Conservation (phyloP, 1,140 invertebrate species). For the Aporrectodea caliginosa region DNA sequence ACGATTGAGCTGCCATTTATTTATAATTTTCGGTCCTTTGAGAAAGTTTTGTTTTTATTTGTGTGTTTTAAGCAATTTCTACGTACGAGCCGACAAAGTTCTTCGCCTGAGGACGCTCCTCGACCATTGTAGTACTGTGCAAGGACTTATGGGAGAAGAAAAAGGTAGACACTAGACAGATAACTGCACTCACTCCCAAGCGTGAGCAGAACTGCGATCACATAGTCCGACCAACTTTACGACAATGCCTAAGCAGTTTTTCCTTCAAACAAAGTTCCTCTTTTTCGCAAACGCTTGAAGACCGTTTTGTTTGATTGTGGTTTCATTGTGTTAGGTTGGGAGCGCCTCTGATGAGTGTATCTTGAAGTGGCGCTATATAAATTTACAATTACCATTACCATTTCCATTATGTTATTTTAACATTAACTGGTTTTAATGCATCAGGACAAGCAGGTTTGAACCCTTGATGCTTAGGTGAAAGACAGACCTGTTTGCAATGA, state of each 20-base stretch:
- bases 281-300: neutral
- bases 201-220: too few relatives aligned
- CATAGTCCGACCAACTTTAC: too few relatives aligned
- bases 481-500: too few relatives aligned
- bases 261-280: neutral
- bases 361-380: too few relatives aligned
- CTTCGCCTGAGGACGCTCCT: slow-evolving; percentile 86
- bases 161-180: slow-evolving; percentile 69
- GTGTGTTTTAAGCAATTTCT: slow-evolving; percentile 57
- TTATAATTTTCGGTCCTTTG: too few relatives aligned
- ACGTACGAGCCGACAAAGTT: slow-evolving; percentile 87
- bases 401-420: slow-evolving; percentile 17
- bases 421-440: neutral
- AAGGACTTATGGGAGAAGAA: slow-evolving; percentile 84
- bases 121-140: slow-evolving; percentile 79
- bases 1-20: too few relatives aligned
- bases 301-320: too few relatives aligned
- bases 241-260: slow-evolving; percentile 26
- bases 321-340: too few relatives aligned
- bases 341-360: too few relatives aligned
- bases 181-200: too few relatives aligned
- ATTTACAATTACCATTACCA: too few relatives aligned
- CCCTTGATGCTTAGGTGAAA: too few relatives aligned
- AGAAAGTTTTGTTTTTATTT: neutral
- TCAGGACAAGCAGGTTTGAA: neutral